A percentile compares a stretch with the other conserved stretches of the same genome.
Evolutionary conservation across 1,140 invertebrate species (phyloP).

Genomic region (Bradynema listronoti): DNA sequence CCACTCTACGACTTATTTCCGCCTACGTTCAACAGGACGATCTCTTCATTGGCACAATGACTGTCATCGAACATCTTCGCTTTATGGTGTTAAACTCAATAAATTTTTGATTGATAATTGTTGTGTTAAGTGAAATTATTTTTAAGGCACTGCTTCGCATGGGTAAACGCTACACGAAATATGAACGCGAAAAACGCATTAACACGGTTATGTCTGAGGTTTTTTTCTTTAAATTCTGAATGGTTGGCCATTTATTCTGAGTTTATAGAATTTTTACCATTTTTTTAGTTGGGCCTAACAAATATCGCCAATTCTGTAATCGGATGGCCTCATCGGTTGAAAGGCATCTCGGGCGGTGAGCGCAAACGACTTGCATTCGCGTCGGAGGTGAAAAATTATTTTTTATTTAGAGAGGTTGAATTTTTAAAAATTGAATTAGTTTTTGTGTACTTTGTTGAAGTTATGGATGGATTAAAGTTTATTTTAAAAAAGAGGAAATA

Average conservation of each 20-base stretch:
- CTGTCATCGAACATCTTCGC: slow-evolving; percentile 77
- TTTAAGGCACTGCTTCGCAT: slow-evolving; percentile 67
- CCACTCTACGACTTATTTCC: slow-evolving; percentile 64
- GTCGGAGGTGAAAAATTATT: slow-evolving; percentile 68
- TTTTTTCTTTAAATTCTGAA: neutral
- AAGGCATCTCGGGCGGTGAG: slow-evolving; percentile 90
- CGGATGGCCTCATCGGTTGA: slow-evolving; percentile 73
- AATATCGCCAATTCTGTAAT: slow-evolving; percentile 70
- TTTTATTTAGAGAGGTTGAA: slow-evolving; percentile 57
- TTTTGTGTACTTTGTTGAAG: too few relatives aligned
- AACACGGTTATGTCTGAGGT: slow-evolving; percentile 77
- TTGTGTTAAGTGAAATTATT: neutral
- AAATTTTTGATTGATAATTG: slow-evolving; percentile 6
- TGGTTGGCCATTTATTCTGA: neutral
- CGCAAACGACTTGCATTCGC: slow-evolving; percentile 87
- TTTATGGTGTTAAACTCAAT: slow-evolving; percentile 70
- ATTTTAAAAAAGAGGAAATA: too few relatives aligned
- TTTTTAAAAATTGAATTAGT: slow-evolving; percentile 58
- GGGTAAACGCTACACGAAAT: slow-evolving; percentile 72
- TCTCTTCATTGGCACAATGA: slow-evolving; percentile 84
- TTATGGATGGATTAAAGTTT: too few relatives aligned
- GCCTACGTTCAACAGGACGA: slow-evolving; percentile 93
- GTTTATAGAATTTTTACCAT: slow-evolving; percentile 1
- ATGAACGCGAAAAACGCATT: slow-evolving; percentile 74
- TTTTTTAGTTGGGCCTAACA: slow-evolving; percentile 38